Conservation (phyloP, 2,888 invertebrate genomes). For the Erebia epiphron region DNA sequence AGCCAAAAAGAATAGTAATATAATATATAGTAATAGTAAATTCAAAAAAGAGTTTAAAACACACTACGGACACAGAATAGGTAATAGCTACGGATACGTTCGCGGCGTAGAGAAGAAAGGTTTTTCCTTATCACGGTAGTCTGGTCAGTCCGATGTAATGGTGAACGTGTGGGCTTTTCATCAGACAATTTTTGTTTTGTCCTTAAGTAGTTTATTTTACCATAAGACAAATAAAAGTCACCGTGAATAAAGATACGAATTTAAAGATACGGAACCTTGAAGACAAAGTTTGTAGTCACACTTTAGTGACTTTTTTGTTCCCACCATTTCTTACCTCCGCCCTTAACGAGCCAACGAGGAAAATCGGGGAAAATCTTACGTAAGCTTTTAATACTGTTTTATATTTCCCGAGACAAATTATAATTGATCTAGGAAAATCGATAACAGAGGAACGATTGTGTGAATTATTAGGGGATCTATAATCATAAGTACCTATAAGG, state of each 20-base stretch:
- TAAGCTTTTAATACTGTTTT: slow-evolving; percentile 33
- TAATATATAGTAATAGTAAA: no score
- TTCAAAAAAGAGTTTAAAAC: no score
- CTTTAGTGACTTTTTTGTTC: slow-evolving; percentile 24
- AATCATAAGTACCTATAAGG: neutral
- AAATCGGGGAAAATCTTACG: slow-evolving; percentile 33
- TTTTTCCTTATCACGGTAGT: no score
- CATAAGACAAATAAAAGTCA: no score
- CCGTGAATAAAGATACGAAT: neutral
- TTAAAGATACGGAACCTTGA: neutral
- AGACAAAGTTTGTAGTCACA: neutral
- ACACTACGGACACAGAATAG: no score
- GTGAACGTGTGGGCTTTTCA: no score
- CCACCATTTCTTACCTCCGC: slow-evolving; percentile 29
- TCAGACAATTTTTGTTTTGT: no score
- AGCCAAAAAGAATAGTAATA: no score
- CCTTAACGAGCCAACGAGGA: slow-evolving; percentile 27
- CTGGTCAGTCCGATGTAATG: no score
- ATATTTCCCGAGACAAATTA: slow-evolving; percentile 30
- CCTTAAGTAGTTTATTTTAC: no score
- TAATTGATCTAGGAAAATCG: slow-evolving; percentile 28
- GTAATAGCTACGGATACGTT: no score
- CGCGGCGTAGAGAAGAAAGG: no score
- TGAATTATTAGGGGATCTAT: slow-evolving; percentile 15
- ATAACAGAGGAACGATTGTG: slow-evolving; percentile 7